Evolutionary conservation across 1,140 invertebrate species (phyloP).

Genomic region (Hestina assimilis): DNA sequence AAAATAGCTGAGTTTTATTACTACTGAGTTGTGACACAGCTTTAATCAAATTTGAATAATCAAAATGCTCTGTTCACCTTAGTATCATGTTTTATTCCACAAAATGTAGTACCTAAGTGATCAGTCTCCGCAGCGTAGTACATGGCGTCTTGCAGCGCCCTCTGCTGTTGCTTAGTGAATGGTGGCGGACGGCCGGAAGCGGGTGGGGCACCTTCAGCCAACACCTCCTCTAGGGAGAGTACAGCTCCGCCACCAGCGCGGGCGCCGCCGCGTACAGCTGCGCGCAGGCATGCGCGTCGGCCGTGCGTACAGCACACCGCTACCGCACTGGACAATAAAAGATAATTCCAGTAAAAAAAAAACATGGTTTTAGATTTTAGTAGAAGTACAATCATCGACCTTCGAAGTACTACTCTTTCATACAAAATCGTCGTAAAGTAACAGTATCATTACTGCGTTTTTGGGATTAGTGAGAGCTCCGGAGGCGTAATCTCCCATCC

Average conservation of each 20-base stretch:
- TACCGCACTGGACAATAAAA: slow-evolving; percentile 82
- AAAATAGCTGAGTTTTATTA: too few relatives aligned
- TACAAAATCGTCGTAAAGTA: too few relatives aligned
- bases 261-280: slow-evolving; percentile 87
- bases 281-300: slow-evolving; percentile 86
- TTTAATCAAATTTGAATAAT: too few relatives aligned
- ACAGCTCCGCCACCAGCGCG: slow-evolving; percentile 84
- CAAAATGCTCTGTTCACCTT: not conserved
- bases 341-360: too few relatives aligned
- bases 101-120: slow-evolving; percentile 82
- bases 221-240: slow-evolving; percentile 92
- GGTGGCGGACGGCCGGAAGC: slow-evolving; percentile 66
- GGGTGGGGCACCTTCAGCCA: slow-evolving; percentile 86
- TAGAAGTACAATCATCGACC: too few relatives aligned
- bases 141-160: slow-evolving; percentile 93
- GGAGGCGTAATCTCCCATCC: too few relatives aligned
- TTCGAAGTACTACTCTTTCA: too few relatives aligned
- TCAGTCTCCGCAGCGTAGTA: slow-evolving; percentile 95
- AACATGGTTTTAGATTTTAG: too few relatives aligned
- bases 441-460: too few relatives aligned
- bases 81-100: too few relatives aligned
- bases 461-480: too few relatives aligned
- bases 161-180: slow-evolving; percentile 90
- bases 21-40: too few relatives aligned
- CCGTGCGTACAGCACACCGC: slow-evolving; percentile 93